Conservation (phyloP, 2,888 invertebrate genomes). For the Standfussiana lucernea region DNA sequence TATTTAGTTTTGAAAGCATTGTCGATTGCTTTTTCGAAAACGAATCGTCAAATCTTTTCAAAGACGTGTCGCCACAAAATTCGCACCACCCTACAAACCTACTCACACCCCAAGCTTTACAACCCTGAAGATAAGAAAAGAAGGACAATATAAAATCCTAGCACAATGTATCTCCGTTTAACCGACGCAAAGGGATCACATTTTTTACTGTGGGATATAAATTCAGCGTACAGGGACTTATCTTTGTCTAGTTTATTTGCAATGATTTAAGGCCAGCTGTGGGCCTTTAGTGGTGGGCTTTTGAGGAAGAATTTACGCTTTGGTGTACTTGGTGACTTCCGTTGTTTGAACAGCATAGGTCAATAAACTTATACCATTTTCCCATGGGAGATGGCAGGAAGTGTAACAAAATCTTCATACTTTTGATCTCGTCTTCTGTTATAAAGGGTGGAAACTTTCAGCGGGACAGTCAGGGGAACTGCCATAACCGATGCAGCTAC, state of each 20-base stretch:
- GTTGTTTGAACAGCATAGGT: not conserved
- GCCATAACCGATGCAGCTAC: no score
- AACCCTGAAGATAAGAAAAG: slow-evolving; percentile 34
- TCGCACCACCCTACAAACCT: not conserved
- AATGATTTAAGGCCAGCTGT: slow-evolving; percentile 53
- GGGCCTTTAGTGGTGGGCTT: slow-evolving; percentile 48
- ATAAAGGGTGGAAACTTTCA: no score
- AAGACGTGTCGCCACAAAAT: not conserved
- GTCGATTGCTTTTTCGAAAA: not conserved
- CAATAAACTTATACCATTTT: not conserved
- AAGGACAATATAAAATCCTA: slow-evolving; percentile 40
- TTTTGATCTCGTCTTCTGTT: no score
- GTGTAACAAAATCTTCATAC: no score
- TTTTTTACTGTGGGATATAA: slow-evolving; percentile 63
- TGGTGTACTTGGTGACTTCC: not conserved
- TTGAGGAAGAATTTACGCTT: slow-evolving; percentile 31
- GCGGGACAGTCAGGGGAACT: no score
- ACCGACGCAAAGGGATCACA: slow-evolving; percentile 53
- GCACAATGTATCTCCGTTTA: slow-evolving; percentile 57
- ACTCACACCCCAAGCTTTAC: slow-evolving; percentile 33
- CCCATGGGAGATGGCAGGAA: no score
- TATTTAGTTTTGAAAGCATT: no score
- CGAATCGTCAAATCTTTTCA: not conserved
- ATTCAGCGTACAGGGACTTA: slow-evolving; percentile 53
- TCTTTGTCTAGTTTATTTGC: slow-evolving; percentile 51